These are phyloP conservation scores for Tetragonula clypearis DNA, from an alignment of 1,140 invertebrate genomes.

Conservation along the genomic window DNA sequence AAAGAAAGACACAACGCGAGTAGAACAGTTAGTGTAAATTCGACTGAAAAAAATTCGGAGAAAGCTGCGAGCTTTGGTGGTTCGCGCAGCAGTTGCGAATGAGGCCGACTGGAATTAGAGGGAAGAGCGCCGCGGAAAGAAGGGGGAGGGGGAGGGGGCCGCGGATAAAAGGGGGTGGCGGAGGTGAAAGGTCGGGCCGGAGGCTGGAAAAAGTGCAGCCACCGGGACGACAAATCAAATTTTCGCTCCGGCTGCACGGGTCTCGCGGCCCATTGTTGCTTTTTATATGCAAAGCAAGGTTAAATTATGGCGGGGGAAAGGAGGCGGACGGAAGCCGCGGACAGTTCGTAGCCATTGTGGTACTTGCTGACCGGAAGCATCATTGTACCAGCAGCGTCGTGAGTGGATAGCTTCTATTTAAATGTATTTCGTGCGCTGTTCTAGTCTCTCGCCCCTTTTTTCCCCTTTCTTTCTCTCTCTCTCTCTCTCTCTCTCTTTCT, in stretches of 20 bases:
- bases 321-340: slow-evolving; percentile 62
- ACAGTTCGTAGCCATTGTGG: slow-evolving; percentile 67
- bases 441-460: slow-evolving; percentile 34
- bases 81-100: not conserved
- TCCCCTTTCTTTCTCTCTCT: no score
- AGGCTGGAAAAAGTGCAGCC: slow-evolving; percentile 65
- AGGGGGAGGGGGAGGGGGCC: no score
- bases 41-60: not conserved
- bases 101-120: not conserved
- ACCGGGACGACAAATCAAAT: slow-evolving; percentile 74
- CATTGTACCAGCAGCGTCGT: slow-evolving; percentile 64
- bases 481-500: no score
- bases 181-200: slow-evolving; percentile 19
- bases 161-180: not conserved
- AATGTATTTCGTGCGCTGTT: slow-evolving; percentile 63
- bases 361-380: slow-evolving; percentile 75
- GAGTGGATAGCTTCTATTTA: slow-evolving; percentile 63
- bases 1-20: no score
- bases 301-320: slow-evolving; percentile 73
- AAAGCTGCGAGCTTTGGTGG: not conserved
- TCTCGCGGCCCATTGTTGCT: slow-evolving; percentile 72
- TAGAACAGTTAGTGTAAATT: slow-evolving; percentile 15
- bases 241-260: slow-evolving; percentile 68
- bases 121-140: not conserved
- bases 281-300: slow-evolving; percentile 77